A percentile compares a stretch with the other conserved stretches of the same genome.
These are phyloP conservation scores for Leuciscus waleckii DNA, from an alignment of 2,797 vertebrate species.

Conservation along the genomic window DNA sequence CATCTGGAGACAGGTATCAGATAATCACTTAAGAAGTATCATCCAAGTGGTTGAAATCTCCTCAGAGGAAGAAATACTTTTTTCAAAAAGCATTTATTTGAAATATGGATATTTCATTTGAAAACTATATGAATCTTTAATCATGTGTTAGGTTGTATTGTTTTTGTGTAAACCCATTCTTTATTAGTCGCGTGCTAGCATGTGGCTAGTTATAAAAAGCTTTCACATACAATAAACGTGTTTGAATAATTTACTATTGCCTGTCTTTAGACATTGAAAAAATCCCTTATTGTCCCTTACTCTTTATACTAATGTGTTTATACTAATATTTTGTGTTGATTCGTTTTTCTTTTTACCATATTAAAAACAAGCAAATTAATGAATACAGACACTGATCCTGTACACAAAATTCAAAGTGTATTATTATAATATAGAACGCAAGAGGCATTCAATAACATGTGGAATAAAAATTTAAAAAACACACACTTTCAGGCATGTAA, in stretches of 20 bases:
- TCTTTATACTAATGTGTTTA: not conserved
- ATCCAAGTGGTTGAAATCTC: slow-evolving; percentile 31
- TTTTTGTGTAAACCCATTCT: slow-evolving; percentile 35
- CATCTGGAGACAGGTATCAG: not conserved
- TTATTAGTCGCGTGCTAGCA: slow-evolving; percentile 1
- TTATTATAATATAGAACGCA: slow-evolving; percentile 56
- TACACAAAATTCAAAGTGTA: slow-evolving; percentile 53
- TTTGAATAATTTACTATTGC: not conserved
- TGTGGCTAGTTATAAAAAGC: slow-evolving; percentile 10
- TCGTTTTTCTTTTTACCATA: not conserved
- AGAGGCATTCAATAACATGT: slow-evolving; percentile 48
- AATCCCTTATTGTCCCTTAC: not conserved
- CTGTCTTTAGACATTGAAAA: not conserved
- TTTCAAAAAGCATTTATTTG: slow-evolving; percentile 23
- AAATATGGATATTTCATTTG: slow-evolving; percentile 5
- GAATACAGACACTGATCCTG: not conserved
- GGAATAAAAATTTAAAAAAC: slow-evolving; percentile 33
- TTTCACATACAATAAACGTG: not conserved
- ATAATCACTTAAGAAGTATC: slow-evolving; percentile 26
- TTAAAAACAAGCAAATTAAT: not conserved
- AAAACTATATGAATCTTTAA: not conserved
- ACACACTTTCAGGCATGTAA: slow-evolving; percentile 52
- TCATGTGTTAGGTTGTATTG: slow-evolving; percentile 25
- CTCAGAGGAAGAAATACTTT: not conserved
- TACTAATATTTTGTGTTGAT: not conserved